Percentiles rank a stretch among this genome's conserved stretches.
These are phyloP conservation scores for Boloria euphrosyne DNA, from an alignment of 2,888 invertebrate genomes.

Conservation along the genomic window DNA sequence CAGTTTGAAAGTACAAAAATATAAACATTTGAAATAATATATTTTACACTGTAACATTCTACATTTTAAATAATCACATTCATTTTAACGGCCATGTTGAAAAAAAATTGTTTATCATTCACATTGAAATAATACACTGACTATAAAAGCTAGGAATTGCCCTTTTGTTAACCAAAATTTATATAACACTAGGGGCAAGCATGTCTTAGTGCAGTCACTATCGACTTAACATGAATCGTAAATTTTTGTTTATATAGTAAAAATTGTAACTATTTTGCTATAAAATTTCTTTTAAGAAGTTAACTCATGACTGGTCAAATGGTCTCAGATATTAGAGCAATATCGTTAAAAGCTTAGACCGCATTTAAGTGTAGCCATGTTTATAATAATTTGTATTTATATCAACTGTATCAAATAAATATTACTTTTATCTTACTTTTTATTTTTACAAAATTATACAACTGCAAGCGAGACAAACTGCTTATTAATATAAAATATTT, in stretches of 20 bases:
- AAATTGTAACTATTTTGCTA: too few relatives aligned
- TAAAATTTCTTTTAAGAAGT: too few relatives aligned
- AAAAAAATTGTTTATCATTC: slow-evolving; percentile 14
- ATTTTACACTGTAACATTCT: slow-evolving; percentile 58
- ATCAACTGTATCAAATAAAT: slow-evolving; percentile 16
- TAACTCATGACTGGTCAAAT: slow-evolving; percentile 2
- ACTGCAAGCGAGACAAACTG: neutral
- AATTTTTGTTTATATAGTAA: neutral
- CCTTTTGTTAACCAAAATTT: neutral
- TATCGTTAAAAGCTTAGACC: slow-evolving; percentile 8
- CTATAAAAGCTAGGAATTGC: slow-evolving; percentile 15
- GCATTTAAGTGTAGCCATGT: neutral
- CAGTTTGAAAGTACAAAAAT: slow-evolving; percentile 71
- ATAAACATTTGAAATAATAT: slow-evolving; percentile 65
- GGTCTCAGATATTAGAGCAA: neutral
- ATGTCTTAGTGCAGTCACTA: neutral
- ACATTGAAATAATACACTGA: slow-evolving; percentile 3
- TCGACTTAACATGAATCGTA: neutral
- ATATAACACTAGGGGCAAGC: slow-evolving; percentile 5
- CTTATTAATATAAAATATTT: neutral
- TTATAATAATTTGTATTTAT: slow-evolving; percentile 6
- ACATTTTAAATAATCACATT: slow-evolving; percentile 60
- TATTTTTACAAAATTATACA: slow-evolving; percentile 22
- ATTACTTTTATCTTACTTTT: slow-evolving; percentile 10
- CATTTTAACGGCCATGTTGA: slow-evolving; percentile 39